Evolutionary conservation across 2,797 vertebrate species (phyloP).

Genomic region (Crenuchus spilurus): DNA sequence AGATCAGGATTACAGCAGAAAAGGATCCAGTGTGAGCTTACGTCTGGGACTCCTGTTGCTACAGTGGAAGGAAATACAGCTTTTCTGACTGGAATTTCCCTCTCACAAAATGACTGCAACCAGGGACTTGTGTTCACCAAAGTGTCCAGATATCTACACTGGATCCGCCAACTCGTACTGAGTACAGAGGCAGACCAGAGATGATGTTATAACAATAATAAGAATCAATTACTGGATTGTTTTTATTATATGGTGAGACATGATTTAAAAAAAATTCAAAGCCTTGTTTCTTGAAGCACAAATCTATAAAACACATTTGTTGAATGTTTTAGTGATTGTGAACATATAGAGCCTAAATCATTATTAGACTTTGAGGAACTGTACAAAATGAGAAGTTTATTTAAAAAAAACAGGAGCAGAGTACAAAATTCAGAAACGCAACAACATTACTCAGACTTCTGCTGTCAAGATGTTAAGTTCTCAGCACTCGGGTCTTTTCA

Average conservation of each 20-base stretch:
- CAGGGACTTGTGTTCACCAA: constrained; percentile 82
- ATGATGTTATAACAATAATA: constrained; percentile 11
- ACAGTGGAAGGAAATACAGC: constrained; percentile 77
- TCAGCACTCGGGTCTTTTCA: not conserved
- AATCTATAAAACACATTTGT: not conserved
- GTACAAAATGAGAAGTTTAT: constrained; percentile 51
- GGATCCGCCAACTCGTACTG: constrained; percentile 72
- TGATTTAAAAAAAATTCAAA: not conserved
- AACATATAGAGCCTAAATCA: not conserved
- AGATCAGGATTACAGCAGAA: not conserved
- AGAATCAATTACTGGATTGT: not conserved
- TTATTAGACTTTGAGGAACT: not conserved
- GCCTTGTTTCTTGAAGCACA: not conserved
- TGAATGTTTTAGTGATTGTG: not conserved
- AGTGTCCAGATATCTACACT: constrained; percentile 83
- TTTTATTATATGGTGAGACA: not conserved
- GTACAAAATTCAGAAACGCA: not conserved
- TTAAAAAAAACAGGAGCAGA: constrained; percentile 27
- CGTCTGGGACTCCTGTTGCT: constrained; percentile 77
- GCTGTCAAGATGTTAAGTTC: not conserved
- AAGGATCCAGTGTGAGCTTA: not conserved
- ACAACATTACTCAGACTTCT: not conserved
- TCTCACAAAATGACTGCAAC: constrained; percentile 56
- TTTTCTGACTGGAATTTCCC: constrained; percentile 86
- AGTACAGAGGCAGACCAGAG: constrained; percentile 25